These are phyloP conservation scores for Azorinus chamasolen DNA, from an alignment of 2,888 invertebrate genomes.

Conservation along the genomic window DNA sequence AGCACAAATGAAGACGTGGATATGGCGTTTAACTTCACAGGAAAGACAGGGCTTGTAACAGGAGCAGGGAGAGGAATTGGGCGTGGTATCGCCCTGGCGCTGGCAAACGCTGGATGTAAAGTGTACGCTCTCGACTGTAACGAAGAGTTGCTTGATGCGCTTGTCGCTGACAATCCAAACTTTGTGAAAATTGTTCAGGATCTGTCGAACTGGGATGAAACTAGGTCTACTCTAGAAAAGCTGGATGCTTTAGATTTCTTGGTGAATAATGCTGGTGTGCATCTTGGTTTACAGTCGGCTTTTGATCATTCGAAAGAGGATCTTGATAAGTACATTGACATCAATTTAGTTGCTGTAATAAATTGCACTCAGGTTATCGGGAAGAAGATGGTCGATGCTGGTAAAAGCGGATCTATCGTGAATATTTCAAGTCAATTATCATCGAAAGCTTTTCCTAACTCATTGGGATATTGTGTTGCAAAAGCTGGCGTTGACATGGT, in stretches of 20 bases:
- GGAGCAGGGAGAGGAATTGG: conserved; percentile 96
- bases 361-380: too few species aligned
- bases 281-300: too few species aligned
- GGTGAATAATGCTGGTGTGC: conserved; percentile 94
- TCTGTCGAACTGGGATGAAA: conserved; percentile 91
- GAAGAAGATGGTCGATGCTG: too few species aligned
- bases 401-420: too few species aligned
- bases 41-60: conserved; percentile 88
- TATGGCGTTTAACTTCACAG: conserved; percentile 12
- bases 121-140: conserved; percentile 93
- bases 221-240: conserved; percentile 89
- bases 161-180: conserved; percentile 86
- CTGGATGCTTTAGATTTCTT: conserved; percentile 92
- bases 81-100: conserved; percentile 90
- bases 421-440: too few species aligned
- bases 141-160: conserved; percentile 89
- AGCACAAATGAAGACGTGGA: too few species aligned
- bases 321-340: too few species aligned
- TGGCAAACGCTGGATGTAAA: conserved; percentile 90
- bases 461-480: too few species aligned
- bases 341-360: too few species aligned
- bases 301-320: too few species aligned
- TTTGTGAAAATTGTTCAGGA: conserved; percentile 89
- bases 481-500: too few species aligned
- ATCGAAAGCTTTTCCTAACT: too few species aligned